Evolutionary conservation across 1,140 invertebrate genomes (phyloP), one percentile per base, ranked within the genome.

Genomic region (Drosophila fuyamai): DNA sequence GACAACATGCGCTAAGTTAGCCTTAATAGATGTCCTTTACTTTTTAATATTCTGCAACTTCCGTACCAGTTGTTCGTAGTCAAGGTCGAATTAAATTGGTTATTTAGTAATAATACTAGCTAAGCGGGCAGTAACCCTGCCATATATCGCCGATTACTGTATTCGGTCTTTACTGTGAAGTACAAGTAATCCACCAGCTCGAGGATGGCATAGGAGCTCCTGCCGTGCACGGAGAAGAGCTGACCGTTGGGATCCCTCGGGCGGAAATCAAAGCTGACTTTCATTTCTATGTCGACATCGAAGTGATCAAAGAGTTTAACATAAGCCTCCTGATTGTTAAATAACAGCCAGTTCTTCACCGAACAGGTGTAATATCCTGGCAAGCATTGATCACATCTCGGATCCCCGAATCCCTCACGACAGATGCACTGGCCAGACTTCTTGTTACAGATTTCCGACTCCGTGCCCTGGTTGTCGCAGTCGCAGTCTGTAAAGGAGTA

Each of bases 381-480:
- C 43, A 96, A 93, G 92, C 98, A 99, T 68, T 96, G 95, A 82
- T 99, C 98, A 92, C 99, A 99, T 6, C 97, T 94, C 0, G 94
- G 92, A 2, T 98, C 98, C 1, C 96, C 96, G 90, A 98, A 99
- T 5, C 98, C 98, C 78, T 95, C 95, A 85, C 97, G 97, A 91
- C 99, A 99, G 8, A 98, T 93, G 93, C 99, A 99, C 60, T 94
- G 92, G 0, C 99, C 98, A 8, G 93, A 95, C 1, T 93, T 83
- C 91, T 98, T 98, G 90, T 99, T 95, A 91, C 99, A 99, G 41
- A 99, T 96, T 61, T 95, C 96, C 0, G 95, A 93, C 67, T 95
- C 93, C 0, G 98, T 98, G 7, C 99, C 99, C 70, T 95, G 95
- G 0, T 95, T 94, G 91, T 99, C 98, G 92, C 99, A 99, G 79